Base-by-base conservation (phyloP, 2,797 vertebrate species). In the Scolopax bukidnonensis region DNA sequence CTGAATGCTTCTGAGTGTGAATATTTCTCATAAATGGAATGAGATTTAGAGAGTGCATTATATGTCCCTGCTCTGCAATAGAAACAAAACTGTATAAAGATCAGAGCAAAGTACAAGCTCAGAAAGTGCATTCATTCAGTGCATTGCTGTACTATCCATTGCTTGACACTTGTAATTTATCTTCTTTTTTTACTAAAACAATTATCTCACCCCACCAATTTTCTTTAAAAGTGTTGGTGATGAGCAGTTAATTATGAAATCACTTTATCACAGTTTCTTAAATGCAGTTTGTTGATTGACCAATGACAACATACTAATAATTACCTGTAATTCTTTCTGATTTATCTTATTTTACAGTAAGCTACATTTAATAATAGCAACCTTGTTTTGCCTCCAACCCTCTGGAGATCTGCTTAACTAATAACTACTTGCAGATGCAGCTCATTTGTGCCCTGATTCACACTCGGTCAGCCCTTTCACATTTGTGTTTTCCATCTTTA, bases 281-380 rank as follows among this genome's bases (percentile, higher is more conserved):
- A 95, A 84, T 87, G 90, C 50, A 45, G 75, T 89, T 93, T 85
- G 75, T 83, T 95, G 96, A 94, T 93, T 91, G 96, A 96, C 94
- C 95, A 65, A 0, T 92, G 89, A 80, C 87, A 95, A 63, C 57
- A 63, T 85, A 27, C 30, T 69, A 76, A 92, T 94, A 73, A 95
- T 91, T 90, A 90, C 86, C 89, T 87, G 82, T 76, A 85, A 94
- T 19, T 93, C 83, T 61, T 87, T 47, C 71, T 95, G 96, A 96
- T 96, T 96, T 94, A 92, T 94, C 81, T 92, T 80, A 65, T 78
- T 96, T 95, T 85, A 92, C 27, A 54, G 81, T 92, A 88, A 95
- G 86, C 76, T 91, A 36, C 50, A 50, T 78, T 89, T 95, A 95
- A 92, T 97, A 89, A 92, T 67, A 69, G 54, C 75, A 93, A 18